Base-by-base conservation (phyloP, 2,888 invertebrate species). In the Cryptocheilus praepositus region DNA sequence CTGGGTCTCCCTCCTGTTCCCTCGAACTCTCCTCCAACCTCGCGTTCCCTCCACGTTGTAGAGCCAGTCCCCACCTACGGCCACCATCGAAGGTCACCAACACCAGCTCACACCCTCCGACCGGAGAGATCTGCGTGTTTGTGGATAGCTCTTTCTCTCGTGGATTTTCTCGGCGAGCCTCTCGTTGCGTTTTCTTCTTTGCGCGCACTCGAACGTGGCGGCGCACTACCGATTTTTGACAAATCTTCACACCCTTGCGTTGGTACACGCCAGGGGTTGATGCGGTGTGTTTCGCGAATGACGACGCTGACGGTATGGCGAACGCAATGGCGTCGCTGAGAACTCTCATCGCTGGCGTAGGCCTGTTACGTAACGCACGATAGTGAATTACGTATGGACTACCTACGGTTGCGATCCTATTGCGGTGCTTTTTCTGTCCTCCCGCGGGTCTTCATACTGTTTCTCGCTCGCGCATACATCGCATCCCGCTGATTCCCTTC, bases 71-170 rank as follows among this genome's bases (percentile, higher is more conserved):
- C 77, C 73, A 78, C 71, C 79, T 61, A 64, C 76, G 67, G 56
- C 74, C 69, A 75, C 75, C 81, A 79, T 77, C 86, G 88, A 88
- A 88, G 88, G 88, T 88, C 88, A 88, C 84, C 83, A 79, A 81
- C 82, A 57, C 70, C 53, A 57, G 58, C 52, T 45, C 46, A 11
- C 36, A 11, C 36, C 36, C 36, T 36, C 8, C 36, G 36, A 7
- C 36, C 36, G 36, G 36, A 36, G 36, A 36, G 7, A 11, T 18
- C 46, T 68, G 52, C 52, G 53, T 67, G 25, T 51, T 61, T 66
- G 61, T 62, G 64, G 67, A 54, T 71, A 25, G 25, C 25, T 67
- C 61, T 22, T 2, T 0, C 25, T 25, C 36, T 16, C 16, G 13
- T 43, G 19, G 49, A 13, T 22, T 52, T 58, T 64, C 58, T 57